Conservation (phyloP, 2,888 invertebrate genomes). For the Cheilosia vernalis region DNA sequence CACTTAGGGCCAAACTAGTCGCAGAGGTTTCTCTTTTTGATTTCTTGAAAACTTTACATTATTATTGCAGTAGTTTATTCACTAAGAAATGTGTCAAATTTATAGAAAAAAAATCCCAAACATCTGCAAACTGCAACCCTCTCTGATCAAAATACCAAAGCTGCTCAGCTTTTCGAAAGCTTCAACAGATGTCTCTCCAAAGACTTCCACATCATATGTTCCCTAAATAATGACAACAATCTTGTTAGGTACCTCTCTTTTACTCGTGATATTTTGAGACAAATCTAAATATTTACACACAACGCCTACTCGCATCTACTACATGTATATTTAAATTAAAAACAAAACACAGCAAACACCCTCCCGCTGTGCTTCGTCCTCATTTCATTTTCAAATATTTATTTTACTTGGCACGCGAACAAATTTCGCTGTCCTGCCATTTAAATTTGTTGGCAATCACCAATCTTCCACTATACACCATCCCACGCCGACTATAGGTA, state of each 20-base stretch:
- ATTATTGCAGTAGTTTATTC: no score
- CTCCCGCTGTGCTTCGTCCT: background rate
- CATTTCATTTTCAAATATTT: constrained; percentile 12
- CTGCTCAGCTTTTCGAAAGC: background rate
- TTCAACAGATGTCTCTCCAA: constrained; percentile 27
- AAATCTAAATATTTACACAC: constrained; percentile 38
- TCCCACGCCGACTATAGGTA: constrained; percentile 13
- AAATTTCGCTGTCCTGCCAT: constrained; percentile 44
- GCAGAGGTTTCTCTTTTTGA: no score
- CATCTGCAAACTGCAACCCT: background rate
- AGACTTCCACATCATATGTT: constrained; percentile 38
- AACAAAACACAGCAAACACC: constrained; percentile 24
- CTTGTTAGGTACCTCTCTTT: background rate
- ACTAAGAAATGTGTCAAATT: no score
- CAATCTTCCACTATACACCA: background rate
- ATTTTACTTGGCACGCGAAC: constrained; percentile 69
- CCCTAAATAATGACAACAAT: constrained; percentile 8
- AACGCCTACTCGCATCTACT: constrained; percentile 23
- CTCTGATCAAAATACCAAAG: constrained; percentile 6
- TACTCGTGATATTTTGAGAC: background rate
- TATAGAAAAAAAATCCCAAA: background rate
- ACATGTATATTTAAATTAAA: constrained; percentile 11
- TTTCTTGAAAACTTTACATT: no score
- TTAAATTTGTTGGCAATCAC: constrained; percentile 46
- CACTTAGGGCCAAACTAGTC: no score